A percentile compares a stretch with the other conserved stretches of the same genome.
These are phyloP conservation scores for Brachionus sp. DNA, from an alignment of 1,140 invertebrate genomes.

Conservation along the genomic window DNA sequence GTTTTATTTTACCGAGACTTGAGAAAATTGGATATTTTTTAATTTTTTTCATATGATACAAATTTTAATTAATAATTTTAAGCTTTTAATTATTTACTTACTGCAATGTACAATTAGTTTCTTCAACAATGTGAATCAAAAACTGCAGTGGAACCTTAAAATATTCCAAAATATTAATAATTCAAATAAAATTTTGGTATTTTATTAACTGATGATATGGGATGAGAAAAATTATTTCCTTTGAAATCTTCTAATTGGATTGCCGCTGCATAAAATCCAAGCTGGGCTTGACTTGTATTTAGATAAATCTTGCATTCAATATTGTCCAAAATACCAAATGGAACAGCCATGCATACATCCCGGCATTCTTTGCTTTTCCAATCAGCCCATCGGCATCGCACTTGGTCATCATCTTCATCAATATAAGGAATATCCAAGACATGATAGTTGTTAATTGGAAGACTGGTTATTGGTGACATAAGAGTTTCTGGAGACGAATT, in stretches of 20 bases:
- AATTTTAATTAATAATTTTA: neutral
- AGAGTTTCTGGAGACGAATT: constrained; percentile 22
- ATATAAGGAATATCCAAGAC: neutral
- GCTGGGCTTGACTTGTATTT: neutral
- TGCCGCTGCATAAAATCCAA: constrained; percentile 7
- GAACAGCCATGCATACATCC: constrained; percentile 15
- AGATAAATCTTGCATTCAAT: neutral
- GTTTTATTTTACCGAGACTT: too few relatives aligned
- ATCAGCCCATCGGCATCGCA: constrained; percentile 28
- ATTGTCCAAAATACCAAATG: neutral
- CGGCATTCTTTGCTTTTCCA: neutral
- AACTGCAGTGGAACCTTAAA: constrained; percentile 21
- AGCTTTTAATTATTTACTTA: neutral
- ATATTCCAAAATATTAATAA: neutral
- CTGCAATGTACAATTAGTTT: neutral
- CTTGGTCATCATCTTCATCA: constrained; percentile 21
- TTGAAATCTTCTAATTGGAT: constrained; percentile 29
- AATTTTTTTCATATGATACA: too few relatives aligned
- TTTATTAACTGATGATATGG: constrained; percentile 20
- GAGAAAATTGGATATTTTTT: too few relatives aligned
- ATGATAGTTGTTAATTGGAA: neutral
- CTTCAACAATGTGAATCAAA: constrained; percentile 12
- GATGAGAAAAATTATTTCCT: neutral
- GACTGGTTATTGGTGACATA: neutral
- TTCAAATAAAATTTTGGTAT: neutral